Evolutionary conservation across 2,888 invertebrate genomes (phyloP).

Genomic region (Cloeon dipterum): DNA sequence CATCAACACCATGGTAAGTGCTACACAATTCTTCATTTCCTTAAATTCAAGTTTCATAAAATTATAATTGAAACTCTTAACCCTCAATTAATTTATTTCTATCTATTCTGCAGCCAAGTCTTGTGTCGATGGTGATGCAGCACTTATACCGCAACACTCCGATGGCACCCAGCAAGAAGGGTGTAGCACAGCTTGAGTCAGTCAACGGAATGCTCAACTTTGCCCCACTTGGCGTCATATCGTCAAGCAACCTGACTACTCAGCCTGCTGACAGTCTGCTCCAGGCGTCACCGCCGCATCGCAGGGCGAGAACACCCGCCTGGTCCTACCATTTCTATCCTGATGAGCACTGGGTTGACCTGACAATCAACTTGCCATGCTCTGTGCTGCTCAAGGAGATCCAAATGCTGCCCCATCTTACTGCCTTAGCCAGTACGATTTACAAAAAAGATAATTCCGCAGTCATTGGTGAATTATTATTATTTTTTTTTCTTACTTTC

Average conservation of each 20-base stretch:
- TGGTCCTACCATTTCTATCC: slow-evolving; percentile 94
- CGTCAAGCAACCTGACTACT: slow-evolving; percentile 62
- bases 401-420: slow-evolving; percentile 63
- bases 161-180: slow-evolving; percentile 17
- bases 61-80: too few relatives aligned
- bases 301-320: slow-evolving; percentile 71
- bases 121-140: slow-evolving; percentile 41
- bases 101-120: slow-evolving; percentile 38
- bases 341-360: slow-evolving; percentile 68
- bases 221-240: slow-evolving; percentile 59
- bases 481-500: not conserved
- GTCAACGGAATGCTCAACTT: slow-evolving; percentile 68
- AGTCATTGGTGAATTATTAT: not conserved
- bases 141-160: slow-evolving; percentile 24
- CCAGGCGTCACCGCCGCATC: slow-evolving; percentile 54
- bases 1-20: too few relatives aligned
- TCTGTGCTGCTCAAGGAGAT: slow-evolving; percentile 73
- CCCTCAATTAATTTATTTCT: too few relatives aligned
- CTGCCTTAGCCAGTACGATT: slow-evolving; percentile 46
- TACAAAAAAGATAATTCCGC: not conserved
- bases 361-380: slow-evolving; percentile 67
- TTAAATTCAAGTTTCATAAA: too few relatives aligned
- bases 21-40: too few relatives aligned
- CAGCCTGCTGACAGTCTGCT: slow-evolving; percentile 77
- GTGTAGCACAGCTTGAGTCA: slow-evolving; percentile 27